These are phyloP conservation scores for Picathartes gymnocephalus DNA, from an alignment of 2,113 vertebrate species.

Conservation along the genomic window DNA sequence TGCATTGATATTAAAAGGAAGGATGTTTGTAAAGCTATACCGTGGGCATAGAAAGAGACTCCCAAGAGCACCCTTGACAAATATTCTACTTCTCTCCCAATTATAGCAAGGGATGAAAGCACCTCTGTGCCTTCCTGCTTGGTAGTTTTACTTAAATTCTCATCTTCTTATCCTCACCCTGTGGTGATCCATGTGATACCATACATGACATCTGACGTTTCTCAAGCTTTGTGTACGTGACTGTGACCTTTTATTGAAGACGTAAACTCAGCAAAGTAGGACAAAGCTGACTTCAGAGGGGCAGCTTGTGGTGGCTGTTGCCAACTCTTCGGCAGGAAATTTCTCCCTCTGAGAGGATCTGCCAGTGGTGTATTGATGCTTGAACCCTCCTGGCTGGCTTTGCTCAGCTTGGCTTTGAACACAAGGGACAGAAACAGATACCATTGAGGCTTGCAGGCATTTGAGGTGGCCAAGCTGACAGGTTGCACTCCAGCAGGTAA, in stretches of 20 bases:
- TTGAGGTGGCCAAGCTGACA: constrained; percentile 48
- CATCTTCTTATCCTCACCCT: not conserved
- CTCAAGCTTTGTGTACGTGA: not conserved
- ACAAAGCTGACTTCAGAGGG: not conserved
- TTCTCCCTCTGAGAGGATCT: not conserved
- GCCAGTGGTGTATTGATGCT: not conserved
- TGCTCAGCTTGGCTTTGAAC: not conserved
- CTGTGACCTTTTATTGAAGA: not conserved
- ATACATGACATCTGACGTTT: not conserved
- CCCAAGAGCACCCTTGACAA: not conserved
- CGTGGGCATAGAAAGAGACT: not conserved
- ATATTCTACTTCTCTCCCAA: accelerated
- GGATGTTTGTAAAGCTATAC: not conserved
- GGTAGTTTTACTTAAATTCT: not conserved
- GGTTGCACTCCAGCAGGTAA: constrained; percentile 52
- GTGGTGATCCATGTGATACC: not conserved
- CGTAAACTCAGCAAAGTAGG: not conserved
- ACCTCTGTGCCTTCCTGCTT: not conserved
- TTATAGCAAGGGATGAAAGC: not conserved
- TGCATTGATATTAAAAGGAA: not conserved
- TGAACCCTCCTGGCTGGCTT: not conserved
- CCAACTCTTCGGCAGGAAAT: not conserved
- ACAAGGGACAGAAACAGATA: not conserved
- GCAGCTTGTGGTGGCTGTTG: not conserved
- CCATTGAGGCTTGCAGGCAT: not conserved